A percentile compares a stretch with the other conserved stretches of the same genome.
phyloP scores from a whole-genome alignment of 2,113 vertebrate species.

The Nestor notabilis region DNA sequence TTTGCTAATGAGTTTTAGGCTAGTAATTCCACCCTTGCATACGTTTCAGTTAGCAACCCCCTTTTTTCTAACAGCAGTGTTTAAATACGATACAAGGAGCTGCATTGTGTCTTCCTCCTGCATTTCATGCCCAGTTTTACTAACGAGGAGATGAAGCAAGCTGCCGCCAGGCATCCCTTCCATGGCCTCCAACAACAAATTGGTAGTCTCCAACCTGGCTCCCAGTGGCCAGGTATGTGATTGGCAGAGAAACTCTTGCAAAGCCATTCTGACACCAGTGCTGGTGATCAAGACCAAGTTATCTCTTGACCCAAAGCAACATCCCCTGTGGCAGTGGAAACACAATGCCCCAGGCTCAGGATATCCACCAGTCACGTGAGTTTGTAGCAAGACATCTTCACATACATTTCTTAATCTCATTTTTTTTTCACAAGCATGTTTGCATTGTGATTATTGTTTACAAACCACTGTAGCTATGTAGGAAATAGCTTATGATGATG shows the following conservation, averaged over 20 bases:
- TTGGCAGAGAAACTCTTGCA: not conserved
- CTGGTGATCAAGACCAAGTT: too few relatives aligned
- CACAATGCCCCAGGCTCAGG: accelerated
- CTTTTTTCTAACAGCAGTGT: not conserved
- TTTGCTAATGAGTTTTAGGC: conserved; percentile 57
- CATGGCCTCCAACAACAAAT: not conserved
- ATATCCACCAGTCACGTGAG: accelerated
- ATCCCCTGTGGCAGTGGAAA: accelerated
- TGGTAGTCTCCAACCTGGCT: accelerated
- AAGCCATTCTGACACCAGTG: accelerated
- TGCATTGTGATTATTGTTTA: not conserved
- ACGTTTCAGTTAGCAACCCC: not conserved
- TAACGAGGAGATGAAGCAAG: not conserved
- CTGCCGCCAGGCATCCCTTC: not conserved
- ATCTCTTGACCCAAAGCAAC: accelerated
- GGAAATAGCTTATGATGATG: not conserved
- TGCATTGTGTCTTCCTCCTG: not conserved
- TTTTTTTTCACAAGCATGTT: not conserved
- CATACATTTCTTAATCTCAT: accelerated
- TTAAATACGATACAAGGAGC: not conserved
- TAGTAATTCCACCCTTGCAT: not conserved
- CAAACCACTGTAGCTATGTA: not conserved
- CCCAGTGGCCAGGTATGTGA: accelerated
- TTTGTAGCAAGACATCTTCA: not conserved
- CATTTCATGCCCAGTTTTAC: not conserved